phyloP scores from a whole-genome alignment of 2,113 vertebrate species.

The Notarius lentiginosus region DNA sequence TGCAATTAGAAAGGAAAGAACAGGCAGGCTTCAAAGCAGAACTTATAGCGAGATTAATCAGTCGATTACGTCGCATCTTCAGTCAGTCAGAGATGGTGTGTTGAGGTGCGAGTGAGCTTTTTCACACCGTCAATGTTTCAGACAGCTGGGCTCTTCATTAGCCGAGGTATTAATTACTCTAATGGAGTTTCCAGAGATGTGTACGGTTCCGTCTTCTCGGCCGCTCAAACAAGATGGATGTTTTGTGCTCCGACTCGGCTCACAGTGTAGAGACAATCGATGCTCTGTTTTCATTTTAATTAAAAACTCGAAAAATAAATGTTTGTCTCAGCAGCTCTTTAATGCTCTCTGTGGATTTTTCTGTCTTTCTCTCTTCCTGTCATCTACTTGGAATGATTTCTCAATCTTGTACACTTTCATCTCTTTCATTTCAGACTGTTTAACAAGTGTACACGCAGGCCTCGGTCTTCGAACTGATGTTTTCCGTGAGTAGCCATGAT shows the following conservation, averaged over 20 bases:
- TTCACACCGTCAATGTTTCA: conserved; percentile 42
- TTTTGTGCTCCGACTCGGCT: conserved; percentile 27
- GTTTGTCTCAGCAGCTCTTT: conserved; percentile 42
- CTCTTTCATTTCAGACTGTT: not conserved
- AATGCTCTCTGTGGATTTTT: not conserved
- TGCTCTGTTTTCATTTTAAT: conserved; percentile 57
- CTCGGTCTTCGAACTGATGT: not conserved
- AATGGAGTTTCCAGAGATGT: conserved; percentile 37
- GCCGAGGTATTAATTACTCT: conserved; percentile 53
- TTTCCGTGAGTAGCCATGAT: not conserved
- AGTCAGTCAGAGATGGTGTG: not conserved
- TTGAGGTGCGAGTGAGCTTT: conserved; percentile 26
- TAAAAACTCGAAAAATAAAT: conserved; percentile 56
- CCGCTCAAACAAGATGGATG: conserved; percentile 50
- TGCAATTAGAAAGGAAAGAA: conserved; percentile 35
- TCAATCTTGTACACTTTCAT: not conserved
- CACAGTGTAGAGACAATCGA: conserved; percentile 50
- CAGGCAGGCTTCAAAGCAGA: conserved; percentile 19
- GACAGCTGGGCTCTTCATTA: conserved; percentile 50
- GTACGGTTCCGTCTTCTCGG: conserved; percentile 34
- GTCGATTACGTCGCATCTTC: conserved; percentile 27
- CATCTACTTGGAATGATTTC: not conserved
- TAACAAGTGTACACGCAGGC: too few species aligned
- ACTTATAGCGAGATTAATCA: conserved; percentile 42
- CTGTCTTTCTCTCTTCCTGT: not conserved